A percentile compares a stretch with the other conserved stretches of the same genome.
phyloP scores from a whole-genome alignment of 2,797 vertebrate species.

The Luscinia luscinia region DNA sequence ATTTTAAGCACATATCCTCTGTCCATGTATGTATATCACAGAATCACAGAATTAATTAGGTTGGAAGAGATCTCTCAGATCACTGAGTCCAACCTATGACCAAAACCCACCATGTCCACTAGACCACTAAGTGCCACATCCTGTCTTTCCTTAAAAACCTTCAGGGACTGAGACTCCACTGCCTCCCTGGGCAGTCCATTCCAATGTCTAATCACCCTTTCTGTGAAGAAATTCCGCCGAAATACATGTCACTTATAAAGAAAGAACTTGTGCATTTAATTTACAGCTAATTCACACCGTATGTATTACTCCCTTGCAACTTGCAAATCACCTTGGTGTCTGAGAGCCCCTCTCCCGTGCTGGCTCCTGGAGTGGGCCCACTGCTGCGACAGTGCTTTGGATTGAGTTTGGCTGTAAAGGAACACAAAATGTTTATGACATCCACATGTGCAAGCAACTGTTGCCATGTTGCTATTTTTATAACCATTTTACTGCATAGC shows the following conservation, averaged over 20 bases:
- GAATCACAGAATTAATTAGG: not conserved
- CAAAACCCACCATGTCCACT: not conserved
- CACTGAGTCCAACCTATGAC: not conserved
- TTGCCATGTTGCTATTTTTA: conserved; percentile 29
- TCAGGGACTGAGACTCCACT: not conserved
- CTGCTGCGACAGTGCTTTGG: not conserved
- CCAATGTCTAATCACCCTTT: not conserved
- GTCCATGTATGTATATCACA: no score
- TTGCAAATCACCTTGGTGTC: not conserved
- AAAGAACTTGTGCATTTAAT: not conserved
- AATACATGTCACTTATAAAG: not conserved
- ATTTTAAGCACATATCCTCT: not conserved
- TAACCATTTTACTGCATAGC: not conserved
- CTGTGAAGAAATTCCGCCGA: not conserved
- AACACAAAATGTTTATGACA: not conserved
- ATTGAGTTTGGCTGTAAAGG: not conserved
- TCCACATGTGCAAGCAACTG: conserved; percentile 21
- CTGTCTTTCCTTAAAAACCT: not conserved
- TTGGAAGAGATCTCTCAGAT: not conserved
- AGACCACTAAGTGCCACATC: not conserved
- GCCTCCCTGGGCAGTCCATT: not conserved
- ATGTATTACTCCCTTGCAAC: not conserved
- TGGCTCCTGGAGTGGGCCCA: not conserved
- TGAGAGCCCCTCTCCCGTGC: not conserved
- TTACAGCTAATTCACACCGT: not conserved